Percentiles rank a stretch among this genome's conserved stretches.
Conservation (phyloP, 2,797 vertebrate genomes). For the Enteromius paludinosus region DNA sequence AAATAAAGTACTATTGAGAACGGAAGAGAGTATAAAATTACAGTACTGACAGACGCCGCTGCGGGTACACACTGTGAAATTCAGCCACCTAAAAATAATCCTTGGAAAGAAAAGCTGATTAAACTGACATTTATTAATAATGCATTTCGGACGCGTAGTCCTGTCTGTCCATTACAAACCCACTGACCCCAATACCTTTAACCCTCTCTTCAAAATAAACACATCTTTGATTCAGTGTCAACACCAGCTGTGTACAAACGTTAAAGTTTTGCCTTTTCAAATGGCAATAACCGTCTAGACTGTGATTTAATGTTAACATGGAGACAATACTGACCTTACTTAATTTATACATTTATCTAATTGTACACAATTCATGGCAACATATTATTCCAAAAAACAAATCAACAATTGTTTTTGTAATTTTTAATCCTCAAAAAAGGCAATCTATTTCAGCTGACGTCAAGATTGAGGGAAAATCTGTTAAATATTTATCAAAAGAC, state of each 20-base stretch:
- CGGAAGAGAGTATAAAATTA: slow-evolving; percentile 21
- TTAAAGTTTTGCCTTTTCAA: not conserved
- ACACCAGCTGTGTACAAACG: not conserved
- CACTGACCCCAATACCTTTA: slow-evolving; percentile 40
- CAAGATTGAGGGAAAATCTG: not conserved
- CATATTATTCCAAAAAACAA: not conserved
- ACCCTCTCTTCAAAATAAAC: slow-evolving; percentile 28
- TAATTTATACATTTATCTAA: not conserved
- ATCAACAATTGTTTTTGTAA: not conserved
- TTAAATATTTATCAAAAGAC: slow-evolving; percentile 42
- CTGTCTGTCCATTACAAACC: slow-evolving; percentile 32
- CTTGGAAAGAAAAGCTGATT: slow-evolving; percentile 47
- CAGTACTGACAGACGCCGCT: slow-evolving; percentile 25
- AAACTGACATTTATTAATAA: slow-evolving; percentile 48
- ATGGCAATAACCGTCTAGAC: not conserved
- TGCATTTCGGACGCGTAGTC: slow-evolving; percentile 27
- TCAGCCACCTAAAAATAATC: slow-evolving; percentile 53
- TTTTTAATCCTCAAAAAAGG: not conserved
- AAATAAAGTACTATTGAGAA: slow-evolving; percentile 39
- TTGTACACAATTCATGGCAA: not conserved
- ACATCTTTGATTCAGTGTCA: not conserved
- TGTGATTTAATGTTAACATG: slow-evolving; percentile 6
- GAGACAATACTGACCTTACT: not conserved
- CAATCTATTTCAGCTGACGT: not conserved
- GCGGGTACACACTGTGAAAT: slow-evolving; percentile 10